Evolutionary conservation across 2,113 vertebrate genomes (phyloP), one percentile per base, ranked within the genome.

Genomic region (Oxygymnocypris stewartii): DNA sequence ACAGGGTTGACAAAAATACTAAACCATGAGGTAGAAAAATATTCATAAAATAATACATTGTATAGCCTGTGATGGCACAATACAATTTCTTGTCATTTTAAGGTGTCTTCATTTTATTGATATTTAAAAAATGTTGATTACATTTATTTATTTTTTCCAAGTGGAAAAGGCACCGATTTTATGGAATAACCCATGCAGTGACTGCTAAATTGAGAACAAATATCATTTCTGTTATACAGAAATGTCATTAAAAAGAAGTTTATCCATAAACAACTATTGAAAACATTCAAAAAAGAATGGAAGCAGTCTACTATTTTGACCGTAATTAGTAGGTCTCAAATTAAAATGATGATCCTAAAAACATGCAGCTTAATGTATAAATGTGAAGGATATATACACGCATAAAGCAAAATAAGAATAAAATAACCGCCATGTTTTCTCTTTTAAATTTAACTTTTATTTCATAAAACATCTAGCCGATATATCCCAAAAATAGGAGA

Each of bases 361-460:
- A 69, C 6, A 71, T 37, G 67, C 31, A 20, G 35, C 67, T 71
- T 59, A 23, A 23, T 59, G 18, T 59, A 59, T 25, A 4, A 71
- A 71, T 40, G 1, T 71, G 69, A 73, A 40, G 35, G 4, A 71
- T 11, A 71, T 71, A 7, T 40, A 0, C 65, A 35, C 8, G 6
- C 14, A 4, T 37, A 10, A 71, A 37, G 18, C 16, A 4, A 37
- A 61, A 61, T 8, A 61, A 11, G 23, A 23, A 61, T 61, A 71
- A 40, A 20, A 37, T 20, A 40, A 18, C 35, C 0, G 0, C 40
- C 37, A 40, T 4, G 4, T 11, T 42, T 20, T 40, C n/a, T 25
- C 23, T 71, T 90, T 89, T 88, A 90, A 81, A 85, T 94, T 93
- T 93, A 20, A 47, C n/a, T 35, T 82, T 35, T 78, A 67, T 69